phyloP scores from a whole-genome alignment of 2,888 invertebrate species.

The Epirrita christyi region DNA sequence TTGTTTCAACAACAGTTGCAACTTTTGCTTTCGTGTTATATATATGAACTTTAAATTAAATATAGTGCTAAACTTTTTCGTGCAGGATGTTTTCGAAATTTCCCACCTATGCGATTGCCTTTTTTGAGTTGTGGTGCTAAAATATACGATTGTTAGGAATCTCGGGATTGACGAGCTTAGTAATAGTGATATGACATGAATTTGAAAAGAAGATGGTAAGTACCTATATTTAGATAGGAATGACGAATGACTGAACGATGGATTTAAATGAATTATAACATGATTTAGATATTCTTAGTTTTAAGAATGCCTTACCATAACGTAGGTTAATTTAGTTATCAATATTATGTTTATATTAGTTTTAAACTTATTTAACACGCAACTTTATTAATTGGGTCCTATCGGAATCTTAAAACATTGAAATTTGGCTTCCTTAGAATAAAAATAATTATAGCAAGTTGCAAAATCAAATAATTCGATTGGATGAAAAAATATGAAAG shows the following conservation, averaged over 20 bases:
- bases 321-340: constrained; percentile 32
- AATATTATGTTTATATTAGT: constrained; percentile 47
- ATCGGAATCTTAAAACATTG: constrained; percentile 56
- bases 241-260: constrained; percentile 33
- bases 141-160: constrained; percentile 35
- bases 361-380: constrained; percentile 67
- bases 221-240: constrained; percentile 18
- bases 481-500: constrained; percentile 5
- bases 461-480: constrained; percentile 17
- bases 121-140: constrained; percentile 55
- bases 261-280: constrained; percentile 23
- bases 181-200: constrained; percentile 31
- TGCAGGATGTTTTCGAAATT: constrained; percentile 26
- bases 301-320: constrained; percentile 37
- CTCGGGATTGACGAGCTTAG: constrained; percentile 33
- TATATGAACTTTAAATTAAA: too few relatives aligned
- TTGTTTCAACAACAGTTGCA: too few relatives aligned
- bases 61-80: too few relatives aligned
- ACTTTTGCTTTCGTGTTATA: too few relatives aligned
- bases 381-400: constrained; percentile 58
- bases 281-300: constrained; percentile 25
- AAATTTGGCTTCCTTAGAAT: constrained; percentile 62
- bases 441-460: constrained; percentile 26
- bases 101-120: constrained; percentile 51
- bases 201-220: constrained; percentile 11